A percentile compares a stretch with the other conserved stretches of the same genome.
These are phyloP conservation scores for Euwallacea similis DNA, from an alignment of 1,140 invertebrate genomes.

Conservation along the genomic window DNA sequence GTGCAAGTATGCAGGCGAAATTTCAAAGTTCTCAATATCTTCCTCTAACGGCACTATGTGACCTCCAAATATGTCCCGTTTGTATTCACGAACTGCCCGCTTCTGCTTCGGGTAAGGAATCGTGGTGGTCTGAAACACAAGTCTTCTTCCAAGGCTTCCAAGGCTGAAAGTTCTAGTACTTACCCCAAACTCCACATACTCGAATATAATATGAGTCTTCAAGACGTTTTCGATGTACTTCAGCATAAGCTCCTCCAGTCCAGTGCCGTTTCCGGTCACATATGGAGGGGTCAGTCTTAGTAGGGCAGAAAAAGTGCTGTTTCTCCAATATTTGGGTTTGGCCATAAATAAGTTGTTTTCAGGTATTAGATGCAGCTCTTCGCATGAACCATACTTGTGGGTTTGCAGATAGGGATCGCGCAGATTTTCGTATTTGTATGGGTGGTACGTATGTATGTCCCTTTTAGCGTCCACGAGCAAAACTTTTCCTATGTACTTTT, in stretches of 20 bases:
- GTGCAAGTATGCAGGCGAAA: slow-evolving; percentile 10
- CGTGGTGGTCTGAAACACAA: slow-evolving; percentile 9
- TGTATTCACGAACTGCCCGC: background rate
- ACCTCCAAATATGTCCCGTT: slow-evolving; percentile 13
- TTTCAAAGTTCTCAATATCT: background rate
- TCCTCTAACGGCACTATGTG: background rate
- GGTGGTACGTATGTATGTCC: background rate
- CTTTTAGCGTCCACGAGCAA: background rate
- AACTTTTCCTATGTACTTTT: background rate
- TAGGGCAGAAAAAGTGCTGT: slow-evolving; percentile 8
- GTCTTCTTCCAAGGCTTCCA: too few species aligned
- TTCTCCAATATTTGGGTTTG: slow-evolving; percentile 7
- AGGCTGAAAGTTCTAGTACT: background rate
- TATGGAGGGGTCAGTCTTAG: slow-evolving; percentile 15
- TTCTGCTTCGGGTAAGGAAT: slow-evolving; percentile 1
- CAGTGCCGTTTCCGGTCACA: slow-evolving; percentile 4
- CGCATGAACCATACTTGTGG: background rate
- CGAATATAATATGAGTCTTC: background rate
- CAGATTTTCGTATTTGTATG: slow-evolving; percentile 13
- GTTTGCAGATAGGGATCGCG: slow-evolving; percentile 1
- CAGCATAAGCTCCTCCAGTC: slow-evolving; percentile 6
- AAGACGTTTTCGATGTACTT: background rate
- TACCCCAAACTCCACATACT: slow-evolving; percentile 6
- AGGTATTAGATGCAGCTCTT: background rate
- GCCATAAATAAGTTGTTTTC: background rate